A percentile compares a stretch with the other conserved stretches of the same genome.
phyloP scores from a whole-genome alignment of 2,888 invertebrate genomes.

The Brachylomia viminalis region DNA sequence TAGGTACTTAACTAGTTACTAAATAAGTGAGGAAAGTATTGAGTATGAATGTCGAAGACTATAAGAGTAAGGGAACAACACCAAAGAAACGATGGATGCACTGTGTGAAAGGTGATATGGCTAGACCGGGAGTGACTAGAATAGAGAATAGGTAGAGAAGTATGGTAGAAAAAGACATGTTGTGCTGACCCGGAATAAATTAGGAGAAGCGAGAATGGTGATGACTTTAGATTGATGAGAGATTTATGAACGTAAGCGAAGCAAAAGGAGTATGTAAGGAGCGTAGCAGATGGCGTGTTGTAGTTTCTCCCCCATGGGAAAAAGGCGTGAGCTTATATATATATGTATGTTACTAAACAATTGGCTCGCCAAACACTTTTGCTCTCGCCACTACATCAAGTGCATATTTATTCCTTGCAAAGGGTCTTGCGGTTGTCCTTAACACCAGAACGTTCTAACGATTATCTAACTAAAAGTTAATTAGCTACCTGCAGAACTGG shows the following conservation, averaged over 20 bases:
- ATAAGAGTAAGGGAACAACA: background rate
- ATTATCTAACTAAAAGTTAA: slow-evolving; percentile 65
- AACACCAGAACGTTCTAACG: slow-evolving; percentile 75
- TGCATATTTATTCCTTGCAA: slow-evolving; percentile 75
- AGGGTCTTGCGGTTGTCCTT: slow-evolving; percentile 83
- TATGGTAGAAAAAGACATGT: background rate
- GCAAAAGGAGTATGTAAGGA: background rate
- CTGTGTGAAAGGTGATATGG: background rate
- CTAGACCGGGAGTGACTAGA: background rate
- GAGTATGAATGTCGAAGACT: background rate
- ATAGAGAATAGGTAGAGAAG: background rate
- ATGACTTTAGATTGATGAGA: background rate
- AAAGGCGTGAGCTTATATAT: background rate
- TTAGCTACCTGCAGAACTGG: slow-evolving; percentile 45
- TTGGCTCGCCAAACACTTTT: slow-evolving; percentile 48
- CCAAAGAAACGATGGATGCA: background rate
- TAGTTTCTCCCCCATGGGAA: background rate
- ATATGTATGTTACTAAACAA: background rate
- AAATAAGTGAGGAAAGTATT: background rate
- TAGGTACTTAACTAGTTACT: background rate
- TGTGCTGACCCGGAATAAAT: background rate
- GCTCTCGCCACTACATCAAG: slow-evolving; percentile 71
- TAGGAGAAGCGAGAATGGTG: background rate
- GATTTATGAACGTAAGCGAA: too few species aligned
- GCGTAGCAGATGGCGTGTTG: background rate